These are phyloP conservation scores for Actinopyga echinites DNA, from an alignment of 53 echinoderm and acorn worm species.

Conservation along the genomic window DNA sequence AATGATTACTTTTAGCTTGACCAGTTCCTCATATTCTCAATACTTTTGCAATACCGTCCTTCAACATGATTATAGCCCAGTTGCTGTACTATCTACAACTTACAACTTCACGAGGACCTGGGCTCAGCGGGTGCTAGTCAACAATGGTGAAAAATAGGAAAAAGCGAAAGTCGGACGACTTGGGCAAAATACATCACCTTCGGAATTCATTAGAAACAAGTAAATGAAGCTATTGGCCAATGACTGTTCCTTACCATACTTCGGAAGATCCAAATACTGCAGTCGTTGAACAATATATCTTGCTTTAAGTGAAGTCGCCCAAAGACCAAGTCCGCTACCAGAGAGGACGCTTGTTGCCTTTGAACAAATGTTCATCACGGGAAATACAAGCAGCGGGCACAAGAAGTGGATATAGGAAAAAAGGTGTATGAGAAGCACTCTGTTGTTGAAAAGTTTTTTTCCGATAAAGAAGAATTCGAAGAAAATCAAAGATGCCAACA, in stretches of 20 bases:
- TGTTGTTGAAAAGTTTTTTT: neutral
- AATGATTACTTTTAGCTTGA: too few relatives aligned
- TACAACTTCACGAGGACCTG: too few relatives aligned
- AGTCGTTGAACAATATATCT: conserved; percentile 18
- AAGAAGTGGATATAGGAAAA: conserved; percentile 14
- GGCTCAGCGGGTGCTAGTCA: too few relatives aligned
- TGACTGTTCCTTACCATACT: neutral
- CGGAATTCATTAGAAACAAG: too few relatives aligned
- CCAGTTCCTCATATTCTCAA: too few relatives aligned
- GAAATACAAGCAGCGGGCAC: conserved; percentile 2
- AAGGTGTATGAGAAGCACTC: neutral
- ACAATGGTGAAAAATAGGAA: too few relatives aligned
- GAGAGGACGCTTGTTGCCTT: neutral
- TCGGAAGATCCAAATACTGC: conserved; percentile 6
- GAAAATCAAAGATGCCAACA: neutral
- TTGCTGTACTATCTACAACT: too few relatives aligned
- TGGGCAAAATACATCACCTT: too few relatives aligned
- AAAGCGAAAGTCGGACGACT: too few relatives aligned
- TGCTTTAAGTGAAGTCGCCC: neutral
- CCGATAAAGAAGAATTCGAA: neutral
- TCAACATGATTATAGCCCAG: too few relatives aligned
- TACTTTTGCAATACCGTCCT: too few relatives aligned
- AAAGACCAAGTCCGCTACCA: neutral
- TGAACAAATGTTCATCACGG: conserved; percentile 8
- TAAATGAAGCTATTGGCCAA: too few relatives aligned